Percentiles rank a stretch among this genome's conserved stretches.
Evolutionary conservation across 2,113 vertebrate species (phyloP).

Genomic region (Sprattus sprattus): DNA sequence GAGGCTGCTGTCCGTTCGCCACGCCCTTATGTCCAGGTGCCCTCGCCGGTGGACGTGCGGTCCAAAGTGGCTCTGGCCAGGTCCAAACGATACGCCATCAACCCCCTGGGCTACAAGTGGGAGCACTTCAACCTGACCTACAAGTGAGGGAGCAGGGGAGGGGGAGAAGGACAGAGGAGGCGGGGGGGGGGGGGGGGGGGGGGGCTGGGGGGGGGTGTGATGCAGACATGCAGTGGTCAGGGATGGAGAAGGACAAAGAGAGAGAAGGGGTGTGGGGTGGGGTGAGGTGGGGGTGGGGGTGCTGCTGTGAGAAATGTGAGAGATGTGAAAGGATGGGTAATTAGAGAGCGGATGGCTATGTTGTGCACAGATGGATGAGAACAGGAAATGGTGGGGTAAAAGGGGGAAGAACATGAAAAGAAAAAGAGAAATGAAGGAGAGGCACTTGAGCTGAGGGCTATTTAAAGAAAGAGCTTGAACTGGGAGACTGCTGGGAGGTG

Average conservation of each 20-base stretch:
- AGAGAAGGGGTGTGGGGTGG: neutral
- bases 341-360: slow-evolving; percentile 6
- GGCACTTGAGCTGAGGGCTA: slow-evolving; percentile 12
- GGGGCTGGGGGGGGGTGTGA: neutral
- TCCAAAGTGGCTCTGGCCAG: slow-evolving; percentile 19
- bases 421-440: neutral
- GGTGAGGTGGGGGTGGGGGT: neutral
- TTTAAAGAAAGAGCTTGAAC: slow-evolving; percentile 24
- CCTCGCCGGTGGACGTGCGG: neutral
- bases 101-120: slow-evolving; percentile 66
- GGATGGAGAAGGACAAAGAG: neutral
- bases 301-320: neutral
- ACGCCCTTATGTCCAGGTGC: slow-evolving; percentile 20
- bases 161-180: neutral
- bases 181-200: neutral
- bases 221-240: neutral
- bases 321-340: neutral
- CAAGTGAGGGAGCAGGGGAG: slow-evolving; percentile 52
- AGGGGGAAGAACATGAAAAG: neutral
- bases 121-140: slow-evolving; percentile 69
- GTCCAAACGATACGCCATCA: slow-evolving; percentile 62
- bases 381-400: neutral
- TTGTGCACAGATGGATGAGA: slow-evolving; percentile 10
- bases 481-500: slow-evolving; percentile 5
- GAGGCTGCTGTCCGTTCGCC: slow-evolving; percentile 11